Evolutionary conservation across 1,140 invertebrate genomes (phyloP), one percentile per base, ranked within the genome.

Genomic region (Procambarus clarkii): DNA sequence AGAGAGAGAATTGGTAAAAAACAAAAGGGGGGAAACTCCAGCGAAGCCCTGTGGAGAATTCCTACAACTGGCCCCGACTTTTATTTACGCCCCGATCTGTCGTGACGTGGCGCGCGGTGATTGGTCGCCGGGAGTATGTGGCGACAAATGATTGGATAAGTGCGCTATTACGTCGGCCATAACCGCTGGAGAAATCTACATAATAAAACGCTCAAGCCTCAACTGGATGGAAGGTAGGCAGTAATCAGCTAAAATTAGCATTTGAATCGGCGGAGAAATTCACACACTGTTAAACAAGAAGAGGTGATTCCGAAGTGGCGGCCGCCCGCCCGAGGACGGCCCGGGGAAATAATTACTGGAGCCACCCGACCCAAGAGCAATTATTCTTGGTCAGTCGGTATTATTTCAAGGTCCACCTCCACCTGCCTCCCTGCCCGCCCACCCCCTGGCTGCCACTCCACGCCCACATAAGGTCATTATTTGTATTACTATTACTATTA

Each of bases 131-230:
- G 60, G 45, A 54, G 48, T 64, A 64, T 50, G 90, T 60, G 76
- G 84, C 83, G 83, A 91, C 90, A 91, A 91, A 91, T 91, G 90
- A 91, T 91, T 91, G 90, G 90, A 80, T 91, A 91, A 91, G 90
- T 86, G 90, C 77, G 90, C 90, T 71, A 91, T 91, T 91, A 91
- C 83, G 83, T 46, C 71, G 90, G 76, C 84, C 90, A 91, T 91
- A 91, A 86, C 90, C 84, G 84, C 83, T 86, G 84, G 74, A 21
- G 78, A 21, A 77, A 91, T 91, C 81, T 86, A 60, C 90, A 91
- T 91, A 91, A 91, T 91, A 91, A 86, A 91, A 91, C 90, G 86
- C 90, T 91, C 90, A 71, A 24, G 83, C 46, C 76, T 86, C 64
- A 71, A 74, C 84, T 81, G 48, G 83, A 86, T 81, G 90, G 90